Base-by-base conservation (phyloP, 2,888 invertebrate genomes). In the Caenorhabditis sp. region DNA sequence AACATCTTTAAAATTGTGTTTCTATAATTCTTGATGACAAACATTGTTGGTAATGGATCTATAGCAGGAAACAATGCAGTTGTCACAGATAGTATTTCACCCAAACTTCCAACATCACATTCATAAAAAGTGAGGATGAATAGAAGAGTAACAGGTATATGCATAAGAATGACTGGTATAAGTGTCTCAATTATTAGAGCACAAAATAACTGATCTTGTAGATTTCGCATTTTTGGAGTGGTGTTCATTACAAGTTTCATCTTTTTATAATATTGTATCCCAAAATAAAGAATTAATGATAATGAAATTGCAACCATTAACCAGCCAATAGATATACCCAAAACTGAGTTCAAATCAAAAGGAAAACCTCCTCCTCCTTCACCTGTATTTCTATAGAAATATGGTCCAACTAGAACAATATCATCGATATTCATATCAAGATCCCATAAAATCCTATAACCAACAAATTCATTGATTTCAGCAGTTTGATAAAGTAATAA, bases 121-220 rank as follows among this genome's bases (percentile, higher is more conserved):
- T 63, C 59, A 27, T 62, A 31, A 23, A 68, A 68, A n/a, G 68
- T 38, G 38, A 57, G 59, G 0, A 25, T 8, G 43, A 63, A 63
- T 59, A 68, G 54, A 23, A 27, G 20, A 1, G 36, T 52, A 12
- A 56, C 63, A 7, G 70, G 70, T 27, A 70, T 53, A 52, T 70
- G 65, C 65, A 70, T 65, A 1, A 70, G 65, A 17, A 64, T 52
- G 0, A 70, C 26, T 59, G 70, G 70, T n/a, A 70, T 70, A 1
- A 65, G 7, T 0, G 70, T 65, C 36, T 70, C 64, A 36, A 61
- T 43, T 1, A 70, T 61, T 5, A 70, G 62, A 10, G 65, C 70
- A 53, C 58, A 62, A 54, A 70, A 70, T 1, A 70, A 26, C 62
- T 70, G 62, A 23, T 62, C 43, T 56, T 70, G 70, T 4, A 70